phyloP scores from a whole-genome alignment of 2,888 invertebrate species.

The Dysmachus trigonus region DNA sequence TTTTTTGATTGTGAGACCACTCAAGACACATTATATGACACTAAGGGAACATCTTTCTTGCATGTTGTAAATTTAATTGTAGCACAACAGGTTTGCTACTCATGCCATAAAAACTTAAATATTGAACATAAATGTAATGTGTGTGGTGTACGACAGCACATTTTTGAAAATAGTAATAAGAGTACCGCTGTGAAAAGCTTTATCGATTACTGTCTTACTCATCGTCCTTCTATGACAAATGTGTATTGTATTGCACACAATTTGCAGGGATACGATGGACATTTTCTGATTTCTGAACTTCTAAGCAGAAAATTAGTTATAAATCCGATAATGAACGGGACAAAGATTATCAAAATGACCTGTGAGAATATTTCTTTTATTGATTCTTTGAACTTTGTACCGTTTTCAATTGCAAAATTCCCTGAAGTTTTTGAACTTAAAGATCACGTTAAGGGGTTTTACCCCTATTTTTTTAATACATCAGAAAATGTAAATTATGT shows the following conservation, averaged over 20 bases:
- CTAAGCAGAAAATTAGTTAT: too few species aligned
- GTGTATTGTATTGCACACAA: conserved; percentile 23
- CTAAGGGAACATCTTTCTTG: not conserved
- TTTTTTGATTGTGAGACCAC: not conserved
- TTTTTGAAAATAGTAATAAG: not conserved
- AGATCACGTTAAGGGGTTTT: too few species aligned
- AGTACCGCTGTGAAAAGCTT: not conserved
- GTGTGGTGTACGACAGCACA: not conserved
- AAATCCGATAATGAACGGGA: conserved; percentile 39
- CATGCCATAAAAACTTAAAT: not conserved
- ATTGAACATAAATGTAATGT: not conserved
- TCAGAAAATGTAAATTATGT: conserved; percentile 9
- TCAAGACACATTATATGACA: not conserved
- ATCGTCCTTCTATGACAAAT: not conserved
- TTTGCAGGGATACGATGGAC: too few species aligned
- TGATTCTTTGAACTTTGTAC: too few species aligned
- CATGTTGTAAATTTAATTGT: too few species aligned
- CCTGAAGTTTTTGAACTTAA: too few species aligned
- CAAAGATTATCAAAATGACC: conserved; percentile 25
- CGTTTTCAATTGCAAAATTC: too few species aligned
- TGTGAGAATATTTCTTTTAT: too few species aligned
- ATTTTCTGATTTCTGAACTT: too few species aligned
- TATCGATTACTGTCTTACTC: not conserved
- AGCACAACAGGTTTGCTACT: not conserved
- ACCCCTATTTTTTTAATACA: conserved; percentile 34